Base-by-base conservation (phyloP, 2,797 vertebrate species). In the Labroides dimidiatus region DNA sequence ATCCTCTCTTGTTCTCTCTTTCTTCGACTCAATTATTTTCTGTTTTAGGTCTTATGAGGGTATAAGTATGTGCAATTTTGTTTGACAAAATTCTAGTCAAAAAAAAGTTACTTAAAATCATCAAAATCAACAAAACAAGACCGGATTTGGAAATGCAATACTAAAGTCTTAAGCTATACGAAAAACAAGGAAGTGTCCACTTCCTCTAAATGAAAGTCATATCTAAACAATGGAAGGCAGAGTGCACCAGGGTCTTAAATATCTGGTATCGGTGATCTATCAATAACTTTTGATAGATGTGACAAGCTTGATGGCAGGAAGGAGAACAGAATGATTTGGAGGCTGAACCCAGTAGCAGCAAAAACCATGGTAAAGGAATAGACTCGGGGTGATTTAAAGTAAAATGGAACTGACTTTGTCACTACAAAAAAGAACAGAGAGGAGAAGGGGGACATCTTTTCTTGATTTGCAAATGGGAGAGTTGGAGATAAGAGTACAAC, bases 151-250 rank as follows among this genome's bases (percentile, higher is more conserved):
- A 94, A 95, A 95, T 84, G 87, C 87, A 91, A 93, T 86, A 93
- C 94, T 94, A 56, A 4, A 94, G 95, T 95, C 93, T 94, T 94
- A 93, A 91, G 77, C 81, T 83, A 87, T 93, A 91, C 87, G 89
- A 91, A 56, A 93, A 94, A 91, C 90, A 66, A 67, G 77, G 80
- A 87, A 82, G 69, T 72, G 66, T 75, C 45, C 58, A 75, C 73
- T 80, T 81, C 84, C 85, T 81, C 73, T 68, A 79, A 68, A 74
- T 42, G 33, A 69, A 72, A 76, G 48, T 68, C 48, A 17, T 55
- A 70, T 80, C 70, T 62, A 81, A 60, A 83, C 0, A 6, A 44
- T 56, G 43, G 61, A 70, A 37, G 44, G 27, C 79, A 68, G 74
- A 81, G 75, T 63, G 63, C 72, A 59, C 42, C 60, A 77, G 93